Evolutionary conservation across 2,888 invertebrate species (phyloP), one percentile per base, ranked within the genome.

Genomic region (Aproaerema taeniolella): DNA sequence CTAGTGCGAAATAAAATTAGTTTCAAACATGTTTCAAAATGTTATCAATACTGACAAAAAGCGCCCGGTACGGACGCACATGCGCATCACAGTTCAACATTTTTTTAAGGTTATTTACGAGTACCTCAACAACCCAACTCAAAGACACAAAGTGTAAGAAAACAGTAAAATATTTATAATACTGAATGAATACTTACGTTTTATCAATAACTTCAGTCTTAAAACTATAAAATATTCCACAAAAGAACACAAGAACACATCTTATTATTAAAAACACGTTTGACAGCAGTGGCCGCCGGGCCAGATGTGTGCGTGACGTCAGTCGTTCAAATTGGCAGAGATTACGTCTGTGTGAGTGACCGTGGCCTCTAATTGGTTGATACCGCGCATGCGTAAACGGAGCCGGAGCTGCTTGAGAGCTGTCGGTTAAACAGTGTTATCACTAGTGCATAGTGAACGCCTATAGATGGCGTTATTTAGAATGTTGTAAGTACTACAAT

Each of bases 281-380:
- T 76, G 66, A 65, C 75, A 70, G 55, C 51, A 53, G 49, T 49
- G 64, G 61, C 59, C 45, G 54, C 55, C 50, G 47, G 48, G 61
- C 61, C n/a, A n/a, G 60, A 62, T 64, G 75, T 76, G 77, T 74
- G 74, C 52, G 70, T 31, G 25, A 31, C 11, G 17, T 10, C 4
- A 11, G 15, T 31, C 24, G 9, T 24, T 15, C 14, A 9, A 17
- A 8, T 34, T 13, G 6, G 20, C 11, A 32, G 9, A 20, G n/a
- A 16, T 30, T 49, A 50, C 47, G 46, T 56, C 48, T 67, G 68
- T 74, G 55, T 63, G 68, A 56, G 70, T 76, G 76, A 63, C 79
- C 75, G 55, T 64, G 80, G 74, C 79, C 79, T 76, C 74, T 65
- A 68, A 59, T 50, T 43, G n/a, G n/a, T n/a, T n/a, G n/a, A n/a